phyloP scores from a whole-genome alignment of 2,797 vertebrate genomes.

The Pteronotus mesoamericanus region DNA sequence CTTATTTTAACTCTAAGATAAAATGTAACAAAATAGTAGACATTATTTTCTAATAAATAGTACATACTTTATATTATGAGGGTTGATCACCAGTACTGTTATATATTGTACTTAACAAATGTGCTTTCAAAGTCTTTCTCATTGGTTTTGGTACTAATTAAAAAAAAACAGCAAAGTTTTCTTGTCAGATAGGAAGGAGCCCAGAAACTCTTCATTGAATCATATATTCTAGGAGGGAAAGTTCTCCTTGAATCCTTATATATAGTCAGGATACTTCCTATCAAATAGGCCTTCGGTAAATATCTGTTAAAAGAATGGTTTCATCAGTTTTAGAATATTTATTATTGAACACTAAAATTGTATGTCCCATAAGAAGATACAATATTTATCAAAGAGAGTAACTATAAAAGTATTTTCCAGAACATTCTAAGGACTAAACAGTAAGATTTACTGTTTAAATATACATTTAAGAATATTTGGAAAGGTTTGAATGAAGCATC shows the following conservation, averaged over 20 bases:
- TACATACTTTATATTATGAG: neutral
- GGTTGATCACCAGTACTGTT: neutral
- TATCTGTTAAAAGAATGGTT: neutral
- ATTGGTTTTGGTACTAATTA: neutral
- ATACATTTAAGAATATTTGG: neutral
- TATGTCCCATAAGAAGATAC: neutral
- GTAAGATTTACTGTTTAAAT: neutral
- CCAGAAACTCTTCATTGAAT: neutral
- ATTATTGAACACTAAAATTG: neutral
- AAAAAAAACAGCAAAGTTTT: neutral
- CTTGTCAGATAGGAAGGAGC: neutral
- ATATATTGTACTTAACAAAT: neutral
- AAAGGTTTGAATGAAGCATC: conserved; percentile 19
- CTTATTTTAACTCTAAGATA: neutral
- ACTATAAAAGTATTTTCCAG: neutral
- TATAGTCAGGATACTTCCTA: neutral
- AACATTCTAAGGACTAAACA: neutral
- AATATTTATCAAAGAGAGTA: neutral
- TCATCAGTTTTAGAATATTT: neutral
- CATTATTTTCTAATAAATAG: neutral
- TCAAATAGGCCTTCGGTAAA: neutral
- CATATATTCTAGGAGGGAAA: neutral
- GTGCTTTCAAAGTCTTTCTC: neutral
- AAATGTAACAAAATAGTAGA: neutral
- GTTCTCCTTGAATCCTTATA: neutral